These are phyloP conservation scores for Erynnis tages DNA, from an alignment of 2,888 invertebrate species.

Conservation along the genomic window DNA sequence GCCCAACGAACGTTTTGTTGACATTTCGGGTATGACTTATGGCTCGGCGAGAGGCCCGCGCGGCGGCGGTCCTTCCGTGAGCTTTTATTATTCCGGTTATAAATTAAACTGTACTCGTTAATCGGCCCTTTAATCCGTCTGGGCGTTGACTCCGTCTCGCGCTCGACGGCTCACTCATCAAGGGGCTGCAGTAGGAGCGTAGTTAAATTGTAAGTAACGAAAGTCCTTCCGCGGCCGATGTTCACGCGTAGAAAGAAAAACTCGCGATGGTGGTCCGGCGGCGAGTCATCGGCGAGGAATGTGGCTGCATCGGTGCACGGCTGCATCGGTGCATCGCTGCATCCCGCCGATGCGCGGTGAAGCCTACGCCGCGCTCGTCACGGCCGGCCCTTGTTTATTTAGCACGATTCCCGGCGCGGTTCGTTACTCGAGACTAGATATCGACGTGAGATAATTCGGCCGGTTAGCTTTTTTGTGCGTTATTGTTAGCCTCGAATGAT, in stretches of 20 bases:
- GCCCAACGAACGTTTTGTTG: slow-evolving; percentile 49
- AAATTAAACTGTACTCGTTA: slow-evolving; percentile 76
- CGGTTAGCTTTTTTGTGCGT: slow-evolving; percentile 64
- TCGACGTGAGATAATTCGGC: slow-evolving; percentile 67
- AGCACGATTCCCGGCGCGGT: slow-evolving; percentile 27
- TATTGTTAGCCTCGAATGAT: slow-evolving; percentile 78
- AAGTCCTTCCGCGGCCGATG: slow-evolving; percentile 43
- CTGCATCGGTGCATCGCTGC: no score
- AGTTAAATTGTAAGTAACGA: slow-evolving; percentile 55
- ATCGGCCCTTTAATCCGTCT: slow-evolving; percentile 78
- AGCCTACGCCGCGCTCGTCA: slow-evolving; percentile 24
- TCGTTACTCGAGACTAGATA: slow-evolving; percentile 48
- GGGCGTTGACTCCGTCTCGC: slow-evolving; percentile 70
- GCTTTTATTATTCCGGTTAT: slow-evolving; percentile 75
- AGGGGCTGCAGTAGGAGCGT: slow-evolving; percentile 45
- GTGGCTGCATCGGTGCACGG: slow-evolving; percentile 65
- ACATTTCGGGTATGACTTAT: slow-evolving; percentile 57
- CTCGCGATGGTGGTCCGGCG: slow-evolving; percentile 39
- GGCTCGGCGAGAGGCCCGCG: slow-evolving; percentile 46
- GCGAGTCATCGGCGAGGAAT: slow-evolving; percentile 71
- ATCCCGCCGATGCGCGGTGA: slow-evolving; percentile 39
- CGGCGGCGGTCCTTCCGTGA: slow-evolving; percentile 57
- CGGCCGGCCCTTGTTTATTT: slow-evolving; percentile 28
- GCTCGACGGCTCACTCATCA: slow-evolving; percentile 48
- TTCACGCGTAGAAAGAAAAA: slow-evolving; percentile 46